These are phyloP conservation scores for Parotia lawesii DNA, from an alignment of 2,113 vertebrate genomes.

Conservation along the genomic window DNA sequence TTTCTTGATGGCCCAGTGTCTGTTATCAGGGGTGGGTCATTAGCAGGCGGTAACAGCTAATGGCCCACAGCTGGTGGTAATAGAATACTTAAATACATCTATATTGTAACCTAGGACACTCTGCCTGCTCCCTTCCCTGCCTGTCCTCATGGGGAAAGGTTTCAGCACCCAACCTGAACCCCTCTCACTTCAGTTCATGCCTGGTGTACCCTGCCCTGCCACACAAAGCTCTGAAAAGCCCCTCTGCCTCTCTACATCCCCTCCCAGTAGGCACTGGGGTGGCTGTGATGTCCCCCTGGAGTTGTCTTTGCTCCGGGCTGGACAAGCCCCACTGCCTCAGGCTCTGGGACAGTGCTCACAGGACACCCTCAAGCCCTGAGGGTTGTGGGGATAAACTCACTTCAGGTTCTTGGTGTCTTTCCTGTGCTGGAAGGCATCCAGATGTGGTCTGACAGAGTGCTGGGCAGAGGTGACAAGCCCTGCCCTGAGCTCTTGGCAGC, in stretches of 20 bases:
- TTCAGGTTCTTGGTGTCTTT: not conserved
- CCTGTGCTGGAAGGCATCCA: not conserved
- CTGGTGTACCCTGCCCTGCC: not conserved
- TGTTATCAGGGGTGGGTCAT: no score
- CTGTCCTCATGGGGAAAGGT: not conserved
- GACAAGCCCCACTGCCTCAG: not conserved
- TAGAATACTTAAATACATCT: no score
- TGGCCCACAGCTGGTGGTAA: no score
- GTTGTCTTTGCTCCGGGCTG: not conserved
- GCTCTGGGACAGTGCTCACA: not conserved
- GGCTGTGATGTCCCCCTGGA: not conserved
- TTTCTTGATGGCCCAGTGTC: no score
- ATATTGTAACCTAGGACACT: no score
- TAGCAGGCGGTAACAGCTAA: no score
- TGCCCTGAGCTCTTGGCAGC: not conserved
- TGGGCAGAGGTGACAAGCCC: not conserved
- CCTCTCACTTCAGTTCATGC: no score
- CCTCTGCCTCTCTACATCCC: rapidly evolving
- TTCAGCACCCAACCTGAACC: not conserved
- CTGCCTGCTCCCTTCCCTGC: not conserved
- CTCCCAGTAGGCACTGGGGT: rapidly evolving
- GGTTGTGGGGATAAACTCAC: not conserved
- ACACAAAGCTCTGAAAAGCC: not conserved
- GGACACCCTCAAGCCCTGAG: no score
- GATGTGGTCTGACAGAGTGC: not conserved